Percentiles rank a stretch among this genome's conserved stretches.
Evolutionary conservation across 2,888 invertebrate genomes (phyloP).

Genomic region (Stenchaetothrips biformis): DNA sequence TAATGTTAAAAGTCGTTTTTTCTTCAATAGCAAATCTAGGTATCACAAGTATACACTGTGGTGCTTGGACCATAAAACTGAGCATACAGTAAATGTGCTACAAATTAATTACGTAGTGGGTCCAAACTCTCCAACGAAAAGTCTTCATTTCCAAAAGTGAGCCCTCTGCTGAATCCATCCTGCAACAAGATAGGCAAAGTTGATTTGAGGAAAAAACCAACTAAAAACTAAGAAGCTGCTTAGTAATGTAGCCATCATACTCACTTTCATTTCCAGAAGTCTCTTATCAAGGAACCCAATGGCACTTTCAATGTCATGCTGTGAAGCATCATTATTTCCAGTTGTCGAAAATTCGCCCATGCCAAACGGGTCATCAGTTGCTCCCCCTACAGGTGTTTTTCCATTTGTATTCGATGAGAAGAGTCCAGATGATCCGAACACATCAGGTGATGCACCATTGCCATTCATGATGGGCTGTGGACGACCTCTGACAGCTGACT

Average conservation of each 20-base stretch:
- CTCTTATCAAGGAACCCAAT: conserved; percentile 76
- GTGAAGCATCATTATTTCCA: conserved; percentile 44
- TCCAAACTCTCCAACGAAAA: conserved; percentile 92
- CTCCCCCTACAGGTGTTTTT: conserved; percentile 38
- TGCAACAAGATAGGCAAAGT: conserved; percentile 48
- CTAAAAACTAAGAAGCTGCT: conserved; percentile 15
- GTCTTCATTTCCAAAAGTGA: conserved; percentile 86
- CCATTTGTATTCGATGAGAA: conserved; percentile 40
- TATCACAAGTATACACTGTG: conserved; percentile 23
- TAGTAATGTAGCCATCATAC: conserved; percentile 34
- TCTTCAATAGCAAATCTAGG: conserved; percentile 5
- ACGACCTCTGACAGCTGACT: conserved; percentile 43
- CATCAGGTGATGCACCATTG: conserved; percentile 58
- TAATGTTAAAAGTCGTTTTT: background rate
- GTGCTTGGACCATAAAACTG: background rate
- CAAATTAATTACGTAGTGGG: conserved; percentile 67
- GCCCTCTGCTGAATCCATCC: conserved; percentile 85
- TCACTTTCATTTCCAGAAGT: conserved; percentile 81
- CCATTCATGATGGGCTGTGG: conserved; percentile 43
- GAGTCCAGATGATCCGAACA: conserved; percentile 78
- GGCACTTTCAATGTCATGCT: conserved; percentile 63
- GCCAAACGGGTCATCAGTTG: conserved; percentile 69
- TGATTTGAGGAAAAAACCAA: conserved; percentile 29
- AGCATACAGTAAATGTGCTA: background rate
- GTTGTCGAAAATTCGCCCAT: conserved; percentile 63